phyloP scores from a whole-genome alignment of 2,113 vertebrate genomes.

The Brachypteracias leptosomus region DNA sequence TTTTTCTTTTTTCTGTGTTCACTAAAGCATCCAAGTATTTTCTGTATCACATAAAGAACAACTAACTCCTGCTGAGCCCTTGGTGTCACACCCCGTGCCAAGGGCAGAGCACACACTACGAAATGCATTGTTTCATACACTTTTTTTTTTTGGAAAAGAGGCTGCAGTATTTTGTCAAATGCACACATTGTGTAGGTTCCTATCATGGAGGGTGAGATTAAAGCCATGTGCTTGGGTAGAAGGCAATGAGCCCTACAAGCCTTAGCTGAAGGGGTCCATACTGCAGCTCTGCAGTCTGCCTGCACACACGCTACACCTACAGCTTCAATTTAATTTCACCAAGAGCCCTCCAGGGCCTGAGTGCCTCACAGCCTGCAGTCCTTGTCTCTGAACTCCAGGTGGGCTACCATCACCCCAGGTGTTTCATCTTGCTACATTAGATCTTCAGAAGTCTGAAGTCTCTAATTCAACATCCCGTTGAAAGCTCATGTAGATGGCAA shows the following conservation, averaged over 20 bases:
- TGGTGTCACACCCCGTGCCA: not conserved
- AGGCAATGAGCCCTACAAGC: not conserved
- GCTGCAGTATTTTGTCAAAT: not conserved
- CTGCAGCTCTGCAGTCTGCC: not conserved
- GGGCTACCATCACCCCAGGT: not conserved
- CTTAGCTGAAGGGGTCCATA: not conserved
- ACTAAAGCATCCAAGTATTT: not conserved
- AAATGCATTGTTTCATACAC: not conserved
- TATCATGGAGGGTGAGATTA: not conserved
- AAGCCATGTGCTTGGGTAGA: not conserved
- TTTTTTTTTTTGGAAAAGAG: not conserved
- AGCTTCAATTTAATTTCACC: not conserved
- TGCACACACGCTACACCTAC: not conserved
- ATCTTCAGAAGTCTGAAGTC: not conserved
- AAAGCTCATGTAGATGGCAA: not conserved
- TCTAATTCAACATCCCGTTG: not conserved
- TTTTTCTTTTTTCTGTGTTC: not conserved
- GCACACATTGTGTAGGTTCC: accelerated
- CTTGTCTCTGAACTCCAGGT: not conserved
- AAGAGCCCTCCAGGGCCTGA: not conserved
- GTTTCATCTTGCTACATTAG: not conserved
- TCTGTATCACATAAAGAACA: not conserved
- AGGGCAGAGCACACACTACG: not conserved
- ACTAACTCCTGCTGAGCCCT: not conserved
- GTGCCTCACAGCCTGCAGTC: not conserved